A percentile compares a stretch with the other conserved stretches of the same genome.
Evolutionary conservation across 2,888 invertebrate genomes (phyloP).

Genomic region (Macrophya annulata): DNA sequence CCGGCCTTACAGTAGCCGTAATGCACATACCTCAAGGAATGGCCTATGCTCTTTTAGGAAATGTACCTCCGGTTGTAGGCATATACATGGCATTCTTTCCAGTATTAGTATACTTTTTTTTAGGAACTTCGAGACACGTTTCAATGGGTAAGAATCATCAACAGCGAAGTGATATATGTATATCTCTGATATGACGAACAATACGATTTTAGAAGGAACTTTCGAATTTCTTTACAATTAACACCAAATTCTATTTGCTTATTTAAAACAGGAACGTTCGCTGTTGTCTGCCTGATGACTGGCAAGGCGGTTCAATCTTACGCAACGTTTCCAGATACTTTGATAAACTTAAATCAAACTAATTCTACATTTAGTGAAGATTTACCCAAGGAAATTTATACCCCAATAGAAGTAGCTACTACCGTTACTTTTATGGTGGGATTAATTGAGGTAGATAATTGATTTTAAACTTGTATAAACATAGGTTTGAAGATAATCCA

Average conservation of each 20-base stretch:
- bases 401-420: conserved; percentile 85
- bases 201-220: background rate
- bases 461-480: background rate
- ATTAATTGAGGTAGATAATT: conserved; percentile 83
- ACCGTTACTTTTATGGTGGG: conserved; percentile 88
- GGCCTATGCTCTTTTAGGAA: conserved; percentile 82
- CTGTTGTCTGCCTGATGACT: conserved; percentile 94
- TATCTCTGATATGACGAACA: background rate
- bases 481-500: background rate
- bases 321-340: conserved; percentile 54
- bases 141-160: conserved; percentile 83
- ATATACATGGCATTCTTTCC: conserved; percentile 83
- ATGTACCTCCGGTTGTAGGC: conserved; percentile 81
- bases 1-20: conserved; percentile 92
- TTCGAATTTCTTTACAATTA: background rate
- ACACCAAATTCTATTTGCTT: background rate
- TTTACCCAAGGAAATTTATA: conserved; percentile 66
- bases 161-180: no score
- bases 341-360: conserved; percentile 20
- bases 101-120: conserved; percentile 83
- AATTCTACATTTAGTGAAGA: conserved; percentile 61
- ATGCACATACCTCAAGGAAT: conserved; percentile 93
- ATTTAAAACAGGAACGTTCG: conserved; percentile 85
- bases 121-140: conserved; percentile 86
- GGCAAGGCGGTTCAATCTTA: conserved; percentile 87